phyloP scores from a whole-genome alignment of 2,888 invertebrate genomes.

The Sarcophaga subvicina region DNA sequence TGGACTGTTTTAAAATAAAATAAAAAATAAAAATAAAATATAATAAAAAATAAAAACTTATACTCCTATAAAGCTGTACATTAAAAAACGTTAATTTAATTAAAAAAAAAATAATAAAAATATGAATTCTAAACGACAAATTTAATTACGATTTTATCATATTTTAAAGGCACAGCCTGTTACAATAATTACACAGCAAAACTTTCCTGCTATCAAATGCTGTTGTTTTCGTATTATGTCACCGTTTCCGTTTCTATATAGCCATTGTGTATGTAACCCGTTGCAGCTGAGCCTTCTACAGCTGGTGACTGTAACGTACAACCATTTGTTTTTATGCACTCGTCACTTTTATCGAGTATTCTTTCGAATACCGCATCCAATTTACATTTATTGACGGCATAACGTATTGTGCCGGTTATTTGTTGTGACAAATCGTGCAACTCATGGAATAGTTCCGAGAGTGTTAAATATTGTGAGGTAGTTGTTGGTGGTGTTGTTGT shows the following conservation, averaged over 20 bases:
- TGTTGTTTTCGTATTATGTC: constrained; percentile 61
- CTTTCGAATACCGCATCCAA: constrained; percentile 81
- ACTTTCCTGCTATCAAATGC: neutral
- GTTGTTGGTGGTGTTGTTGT: constrained; percentile 17
- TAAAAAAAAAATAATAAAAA: too few relatives aligned
- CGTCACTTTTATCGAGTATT: constrained; percentile 77
- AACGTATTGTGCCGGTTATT: constrained; percentile 72
- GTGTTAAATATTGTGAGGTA: constrained; percentile 63
- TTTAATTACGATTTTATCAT: too few relatives aligned
- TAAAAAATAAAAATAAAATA: too few relatives aligned
- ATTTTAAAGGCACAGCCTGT: constrained; percentile 62
- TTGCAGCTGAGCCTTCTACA: constrained; percentile 72
- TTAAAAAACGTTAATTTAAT: too few relatives aligned
- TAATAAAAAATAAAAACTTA: too few relatives aligned
- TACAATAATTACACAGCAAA: neutral
- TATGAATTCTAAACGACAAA: too few relatives aligned
- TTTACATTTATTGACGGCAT: constrained; percentile 79
- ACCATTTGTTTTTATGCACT: constrained; percentile 38
- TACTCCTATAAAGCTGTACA: too few relatives aligned
- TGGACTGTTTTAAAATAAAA: too few relatives aligned
- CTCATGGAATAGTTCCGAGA: constrained; percentile 75
- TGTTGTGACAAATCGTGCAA: constrained; percentile 72
- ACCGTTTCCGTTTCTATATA: constrained; percentile 78
- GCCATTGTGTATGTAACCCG: constrained; percentile 78
- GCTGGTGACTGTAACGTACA: constrained; percentile 67